A percentile compares a stretch with the other conserved stretches of the same genome.
Conservation (phyloP, 2,888 invertebrate species). For the Campopleginae sp. region DNA sequence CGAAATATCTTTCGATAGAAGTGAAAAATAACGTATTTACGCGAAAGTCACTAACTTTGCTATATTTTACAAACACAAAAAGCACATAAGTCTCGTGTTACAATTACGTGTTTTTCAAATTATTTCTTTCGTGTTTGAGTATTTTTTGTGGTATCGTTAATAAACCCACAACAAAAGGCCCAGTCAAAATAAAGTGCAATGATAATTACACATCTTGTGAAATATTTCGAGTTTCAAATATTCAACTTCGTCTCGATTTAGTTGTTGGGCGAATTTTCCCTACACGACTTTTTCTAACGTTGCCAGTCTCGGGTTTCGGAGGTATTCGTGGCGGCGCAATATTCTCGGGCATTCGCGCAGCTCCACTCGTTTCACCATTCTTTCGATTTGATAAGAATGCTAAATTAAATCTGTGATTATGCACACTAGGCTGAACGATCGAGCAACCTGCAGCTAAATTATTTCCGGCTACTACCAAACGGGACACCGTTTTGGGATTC, state of each 20-base stretch:
- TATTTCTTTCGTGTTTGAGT: neutral
- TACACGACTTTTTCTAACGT: slow-evolving; percentile 50
- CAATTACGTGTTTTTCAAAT: neutral
- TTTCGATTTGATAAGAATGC: slow-evolving; percentile 28
- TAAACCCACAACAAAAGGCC: neutral
- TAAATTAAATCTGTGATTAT: slow-evolving; percentile 30
- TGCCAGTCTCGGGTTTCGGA: slow-evolving; percentile 53
- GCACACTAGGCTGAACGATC: slow-evolving; percentile 33
- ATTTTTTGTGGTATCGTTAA: neutral
- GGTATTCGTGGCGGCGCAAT: slow-evolving; percentile 24
- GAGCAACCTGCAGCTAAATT: slow-evolving; percentile 30
- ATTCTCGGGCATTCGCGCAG: slow-evolving; percentile 11
- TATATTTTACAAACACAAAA: neutral
- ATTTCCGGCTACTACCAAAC: slow-evolving; percentile 39
- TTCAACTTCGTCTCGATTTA: slow-evolving; percentile 54
- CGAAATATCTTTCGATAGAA: neutral
- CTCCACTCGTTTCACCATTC: slow-evolving; percentile 28
- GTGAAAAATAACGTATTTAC: neutral
- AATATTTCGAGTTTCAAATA: neutral
- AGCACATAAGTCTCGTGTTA: neutral
- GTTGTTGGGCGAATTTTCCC: slow-evolving; percentile 37
- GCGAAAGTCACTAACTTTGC: neutral
- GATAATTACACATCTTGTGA: slow-evolving; percentile 6
- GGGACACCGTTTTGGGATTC: slow-evolving; percentile 51
- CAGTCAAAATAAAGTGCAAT: neutral